Conservation (phyloP, 2,113 vertebrate genomes). For the Rhinopithecus roxellana region DNA sequence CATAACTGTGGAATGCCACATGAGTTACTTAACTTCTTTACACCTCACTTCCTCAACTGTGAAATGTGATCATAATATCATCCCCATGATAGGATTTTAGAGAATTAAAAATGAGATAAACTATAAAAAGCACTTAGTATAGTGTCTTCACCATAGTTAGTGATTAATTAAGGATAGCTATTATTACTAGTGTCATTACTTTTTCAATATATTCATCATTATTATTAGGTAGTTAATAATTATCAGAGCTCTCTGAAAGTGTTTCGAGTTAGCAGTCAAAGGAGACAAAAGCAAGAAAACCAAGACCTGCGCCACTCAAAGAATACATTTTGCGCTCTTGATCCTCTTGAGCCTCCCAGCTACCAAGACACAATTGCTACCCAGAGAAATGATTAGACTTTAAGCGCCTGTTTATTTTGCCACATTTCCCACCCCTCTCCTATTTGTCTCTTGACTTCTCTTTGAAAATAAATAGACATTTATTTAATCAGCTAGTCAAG, state of each 20-base stretch:
- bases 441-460: conserved; percentile 29
- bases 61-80: neutral
- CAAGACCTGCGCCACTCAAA: neutral
- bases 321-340: neutral
- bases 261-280: neutral
- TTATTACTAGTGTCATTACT: neutral
- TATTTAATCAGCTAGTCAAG: conserved; percentile 67
- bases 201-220: conserved; percentile 8
- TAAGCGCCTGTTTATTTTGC: conserved; percentile 35
- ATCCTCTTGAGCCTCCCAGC: neutral
- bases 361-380: neutral
- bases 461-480: conserved; percentile 37
- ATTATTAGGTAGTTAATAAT: conserved; percentile 26
- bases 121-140: neutral
- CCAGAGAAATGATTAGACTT: conserved; percentile 29
- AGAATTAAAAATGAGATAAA: neutral
- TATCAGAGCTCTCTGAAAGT: neutral
- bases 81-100: neutral
- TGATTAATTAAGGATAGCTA: neutral
- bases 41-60: neutral
- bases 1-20: neutral
- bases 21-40: neutral
- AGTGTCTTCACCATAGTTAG: neutral
- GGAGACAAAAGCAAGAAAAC: neutral
- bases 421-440: neutral